Evolutionary conservation across 1,140 invertebrate genomes (phyloP), one percentile per base, ranked within the genome.

Genomic region (Galendromus occidentalis): DNA sequence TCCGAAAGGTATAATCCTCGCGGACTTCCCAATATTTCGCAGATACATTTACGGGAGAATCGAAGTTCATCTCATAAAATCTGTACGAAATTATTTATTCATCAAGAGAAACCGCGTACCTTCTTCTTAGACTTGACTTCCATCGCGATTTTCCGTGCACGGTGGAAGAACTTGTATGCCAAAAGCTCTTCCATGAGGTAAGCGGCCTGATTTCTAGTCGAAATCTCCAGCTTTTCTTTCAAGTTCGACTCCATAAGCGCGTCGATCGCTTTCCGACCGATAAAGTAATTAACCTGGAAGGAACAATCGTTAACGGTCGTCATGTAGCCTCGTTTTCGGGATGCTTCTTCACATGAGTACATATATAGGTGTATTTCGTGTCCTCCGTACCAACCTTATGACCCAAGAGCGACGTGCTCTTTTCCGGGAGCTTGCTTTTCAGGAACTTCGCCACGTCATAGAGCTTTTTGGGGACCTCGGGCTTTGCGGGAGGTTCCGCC

Each of bases 361-460:
- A 18, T n/a, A 17, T 51, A 66, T 18, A 42, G 1, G 66, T 41
- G 20, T 2, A 47, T 41, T 65, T n/a, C n/a, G n/a, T n/a, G n/a
- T n/a, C n/a, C n/a, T n/a, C n/a, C n/a, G n/a, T n/a, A n/a, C n/a
- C n/a, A n/a, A 98, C 93, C 78, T 91, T 87, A 75, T 97, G 92
- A 71, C 88, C 88, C 47, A 91, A 80, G 73, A 96, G 92, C 77
- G 91, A 96, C 0, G 91, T 94, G 74, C 91, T 91, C 76, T 95
- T 95, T 7, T 84, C 86, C 17, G 88, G 90, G 17, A 92, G 84
- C 78, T 94, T 92, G 68, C 87, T 86, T 59, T 87, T 85, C 47
- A 98, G 77, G 86, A 89, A 96, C 76, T 92, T 93, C 0, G 91
- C 92, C 25, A 97, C 81, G 0, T 83, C 81, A 77, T 92, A 93